phyloP scores from a whole-genome alignment of 2,113 vertebrate genomes.

The Smithornis capensis region DNA sequence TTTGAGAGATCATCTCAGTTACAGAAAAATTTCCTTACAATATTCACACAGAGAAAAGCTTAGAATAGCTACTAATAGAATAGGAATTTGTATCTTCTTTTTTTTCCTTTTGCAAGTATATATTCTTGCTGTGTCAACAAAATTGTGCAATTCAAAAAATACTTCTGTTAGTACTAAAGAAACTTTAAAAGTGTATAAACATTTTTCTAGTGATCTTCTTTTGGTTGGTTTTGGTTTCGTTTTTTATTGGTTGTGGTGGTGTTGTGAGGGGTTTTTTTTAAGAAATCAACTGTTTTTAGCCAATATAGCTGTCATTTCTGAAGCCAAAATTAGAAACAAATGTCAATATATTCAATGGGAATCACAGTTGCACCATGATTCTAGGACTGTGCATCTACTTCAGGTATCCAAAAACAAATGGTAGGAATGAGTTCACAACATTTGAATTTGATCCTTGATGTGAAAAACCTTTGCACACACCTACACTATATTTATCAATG shows the following conservation, averaged over 20 bases:
- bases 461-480: background rate
- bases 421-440: background rate
- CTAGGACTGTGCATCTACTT: background rate
- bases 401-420: background rate
- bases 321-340: background rate
- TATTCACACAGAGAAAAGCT: background rate
- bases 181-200: background rate
- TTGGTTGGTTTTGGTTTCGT: accelerated
- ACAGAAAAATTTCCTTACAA: background rate
- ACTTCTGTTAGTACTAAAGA: background rate
- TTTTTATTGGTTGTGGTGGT: background rate
- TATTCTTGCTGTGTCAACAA: background rate
- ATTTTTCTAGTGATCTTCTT: background rate
- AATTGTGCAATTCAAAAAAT: accelerated
- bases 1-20: background rate
- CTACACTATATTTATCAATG: background rate
- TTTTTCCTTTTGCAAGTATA: background rate
- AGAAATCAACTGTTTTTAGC: background rate
- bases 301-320: background rate
- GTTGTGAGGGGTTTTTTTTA: accelerated
- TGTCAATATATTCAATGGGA: background rate
- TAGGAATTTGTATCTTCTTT: background rate
- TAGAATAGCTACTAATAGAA: background rate
- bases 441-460: background rate
- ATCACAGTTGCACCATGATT: accelerated